These are phyloP conservation scores for Aphelenchoides avenae DNA, from an alignment of 1,140 invertebrate species.

Conservation along the genomic window DNA sequence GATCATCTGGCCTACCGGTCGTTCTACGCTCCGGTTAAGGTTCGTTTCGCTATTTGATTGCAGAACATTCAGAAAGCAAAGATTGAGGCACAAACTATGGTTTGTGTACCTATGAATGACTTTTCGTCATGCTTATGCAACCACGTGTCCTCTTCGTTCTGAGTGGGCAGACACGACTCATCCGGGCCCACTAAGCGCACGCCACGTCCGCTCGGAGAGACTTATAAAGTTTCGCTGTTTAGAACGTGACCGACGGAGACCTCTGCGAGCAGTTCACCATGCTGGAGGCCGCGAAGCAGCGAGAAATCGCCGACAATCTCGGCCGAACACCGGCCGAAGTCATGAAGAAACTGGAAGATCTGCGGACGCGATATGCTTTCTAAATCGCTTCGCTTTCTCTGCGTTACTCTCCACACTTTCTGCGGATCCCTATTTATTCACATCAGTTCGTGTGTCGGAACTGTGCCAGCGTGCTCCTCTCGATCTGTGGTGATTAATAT, in stretches of 20 bases:
- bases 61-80: background rate
- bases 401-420: no score
- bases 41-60: conserved; percentile 59
- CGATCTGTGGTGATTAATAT: no score
- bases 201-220: background rate
- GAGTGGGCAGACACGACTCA: no score
- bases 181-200: background rate
- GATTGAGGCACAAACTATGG: background rate
- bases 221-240: conserved; percentile 60
- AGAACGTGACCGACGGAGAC: conserved; percentile 95
- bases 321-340: conserved; percentile 91
- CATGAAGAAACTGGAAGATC: conserved; percentile 88
- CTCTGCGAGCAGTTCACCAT: conserved; percentile 98
- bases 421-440: no score
- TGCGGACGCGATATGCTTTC: conserved; percentile 86
- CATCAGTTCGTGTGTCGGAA: no score
- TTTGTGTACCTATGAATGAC: background rate
- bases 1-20: conserved; percentile 95
- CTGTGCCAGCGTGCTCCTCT: no score
- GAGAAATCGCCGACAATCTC: conserved; percentile 85
- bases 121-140: no score
- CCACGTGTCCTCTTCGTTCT: no score
- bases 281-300: conserved; percentile 85
- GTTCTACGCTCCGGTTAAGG: conserved; percentile 95
- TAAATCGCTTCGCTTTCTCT: conserved; percentile 65